phyloP scores from a whole-genome alignment of 2,113 vertebrate genomes.

The Corydoras sp. region DNA sequence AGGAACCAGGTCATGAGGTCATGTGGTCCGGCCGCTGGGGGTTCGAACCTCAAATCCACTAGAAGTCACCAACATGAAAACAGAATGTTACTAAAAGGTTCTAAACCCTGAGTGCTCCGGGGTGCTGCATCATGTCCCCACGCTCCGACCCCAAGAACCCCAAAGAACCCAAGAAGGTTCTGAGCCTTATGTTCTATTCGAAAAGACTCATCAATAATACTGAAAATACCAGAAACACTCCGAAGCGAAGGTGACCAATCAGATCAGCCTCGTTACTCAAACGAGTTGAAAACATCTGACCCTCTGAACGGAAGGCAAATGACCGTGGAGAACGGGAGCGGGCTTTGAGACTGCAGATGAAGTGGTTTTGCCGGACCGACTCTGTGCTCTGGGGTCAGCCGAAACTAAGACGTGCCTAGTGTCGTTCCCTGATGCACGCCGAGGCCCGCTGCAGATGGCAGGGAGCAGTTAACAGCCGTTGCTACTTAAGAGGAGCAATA shows the following conservation, averaged over 20 bases:
- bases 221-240: too few relatives aligned
- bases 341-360: background rate
- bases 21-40: too few relatives aligned
- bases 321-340: background rate
- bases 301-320: background rate
- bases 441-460: constrained; percentile 46
- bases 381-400: constrained; percentile 41
- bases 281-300: background rate
- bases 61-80: too few relatives aligned
- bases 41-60: too few relatives aligned
- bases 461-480: constrained; percentile 56
- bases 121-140: too few relatives aligned
- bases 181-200: too few relatives aligned
- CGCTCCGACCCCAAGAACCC: too few relatives aligned
- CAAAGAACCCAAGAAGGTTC: too few relatives aligned
- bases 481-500: constrained; percentile 29
- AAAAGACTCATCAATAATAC: too few relatives aligned
- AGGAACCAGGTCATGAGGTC: too few relatives aligned
- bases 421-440: constrained; percentile 48
- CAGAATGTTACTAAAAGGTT: background rate
- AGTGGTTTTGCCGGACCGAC: constrained; percentile 8
- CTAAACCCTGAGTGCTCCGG: too few relatives aligned
- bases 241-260: background rate
- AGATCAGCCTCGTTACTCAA: too few relatives aligned
- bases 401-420: constrained; percentile 40